Conservation (phyloP, 2,888 invertebrate genomes). For the Acleris cristana region DNA sequence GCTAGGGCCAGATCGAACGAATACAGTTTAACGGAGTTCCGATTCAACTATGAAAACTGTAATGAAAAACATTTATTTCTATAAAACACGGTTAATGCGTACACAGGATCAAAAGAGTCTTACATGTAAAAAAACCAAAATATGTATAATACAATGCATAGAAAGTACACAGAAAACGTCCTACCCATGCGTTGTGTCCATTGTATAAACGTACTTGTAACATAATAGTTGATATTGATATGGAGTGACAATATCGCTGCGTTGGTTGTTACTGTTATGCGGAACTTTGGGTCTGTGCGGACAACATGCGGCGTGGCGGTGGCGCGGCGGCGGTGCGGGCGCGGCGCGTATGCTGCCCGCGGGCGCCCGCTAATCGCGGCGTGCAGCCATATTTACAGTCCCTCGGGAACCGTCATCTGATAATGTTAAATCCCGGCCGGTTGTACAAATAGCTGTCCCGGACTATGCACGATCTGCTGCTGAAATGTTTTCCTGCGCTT, state of each 20-base stretch:
- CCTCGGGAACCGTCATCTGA: slow-evolving; percentile 66
- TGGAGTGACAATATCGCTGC: slow-evolving; percentile 29
- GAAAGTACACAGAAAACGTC: too few relatives aligned
- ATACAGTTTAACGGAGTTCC: slow-evolving; percentile 56
- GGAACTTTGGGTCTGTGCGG: slow-evolving; percentile 17
- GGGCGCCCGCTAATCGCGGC: slow-evolving; percentile 64
- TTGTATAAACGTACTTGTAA: too few relatives aligned
- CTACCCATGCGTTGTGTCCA: too few relatives aligned
- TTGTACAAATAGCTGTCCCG: slow-evolving; percentile 53
- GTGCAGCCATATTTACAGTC: slow-evolving; percentile 69
- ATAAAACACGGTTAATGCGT: too few relatives aligned
- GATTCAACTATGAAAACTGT: slow-evolving; percentile 45
- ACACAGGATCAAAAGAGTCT: too few relatives aligned
- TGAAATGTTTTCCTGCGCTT: slow-evolving; percentile 20
- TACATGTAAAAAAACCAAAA: too few relatives aligned
- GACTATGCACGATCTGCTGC: slow-evolving; percentile 13
- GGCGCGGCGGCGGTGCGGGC: slow-evolving; percentile 2
- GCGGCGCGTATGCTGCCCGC: slow-evolving; percentile 43
- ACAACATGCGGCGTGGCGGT: slow-evolving; percentile 6
- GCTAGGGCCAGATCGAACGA: slow-evolving; percentile 35
- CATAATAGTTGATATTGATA: slow-evolving; percentile 37
- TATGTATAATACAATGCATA: too few relatives aligned
- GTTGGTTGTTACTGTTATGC: slow-evolving; percentile 8
- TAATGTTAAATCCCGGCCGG: slow-evolving; percentile 58
- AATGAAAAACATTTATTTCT: background rate